Conservation (phyloP, 2,888 invertebrate genomes). For the Candidula unifasciata region DNA sequence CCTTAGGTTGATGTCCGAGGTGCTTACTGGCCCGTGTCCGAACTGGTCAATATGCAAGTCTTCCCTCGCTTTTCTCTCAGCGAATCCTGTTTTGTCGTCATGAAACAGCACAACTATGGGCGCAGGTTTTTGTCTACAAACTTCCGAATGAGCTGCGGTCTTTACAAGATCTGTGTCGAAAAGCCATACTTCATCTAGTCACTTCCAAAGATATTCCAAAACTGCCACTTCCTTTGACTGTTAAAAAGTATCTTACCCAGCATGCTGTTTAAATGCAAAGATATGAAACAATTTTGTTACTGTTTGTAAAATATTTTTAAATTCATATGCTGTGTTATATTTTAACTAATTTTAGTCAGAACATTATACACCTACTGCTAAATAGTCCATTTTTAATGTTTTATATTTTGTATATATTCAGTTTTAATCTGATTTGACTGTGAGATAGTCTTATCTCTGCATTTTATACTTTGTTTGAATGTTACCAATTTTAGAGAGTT, state of each 20-base stretch:
- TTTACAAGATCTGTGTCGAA: constrained; percentile 63
- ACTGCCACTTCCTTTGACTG: constrained; percentile 61
- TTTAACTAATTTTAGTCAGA: no score
- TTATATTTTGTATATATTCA: no score
- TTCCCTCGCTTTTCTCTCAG: constrained; percentile 69
- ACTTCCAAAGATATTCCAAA: constrained; percentile 58
- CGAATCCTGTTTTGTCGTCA: constrained; percentile 65
- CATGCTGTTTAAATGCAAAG: constrained; percentile 6
- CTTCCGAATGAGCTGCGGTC: constrained; percentile 59
- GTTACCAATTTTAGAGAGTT: not conserved
- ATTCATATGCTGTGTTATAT: no score
- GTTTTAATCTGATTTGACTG: no score
- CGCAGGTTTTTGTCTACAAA: constrained; percentile 67
- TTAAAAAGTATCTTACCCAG: constrained; percentile 34
- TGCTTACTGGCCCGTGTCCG: constrained; percentile 69
- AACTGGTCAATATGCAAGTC: constrained; percentile 68
- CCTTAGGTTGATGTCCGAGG: constrained; percentile 62
- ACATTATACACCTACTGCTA: no score
- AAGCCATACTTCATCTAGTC: constrained; percentile 62
- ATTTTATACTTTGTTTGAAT: not conserved
- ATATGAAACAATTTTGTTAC: no score
- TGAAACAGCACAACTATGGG: constrained; percentile 64
- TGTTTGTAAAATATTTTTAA: no score
- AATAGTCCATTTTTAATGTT: no score
- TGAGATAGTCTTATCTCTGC: not conserved